Conservation (phyloP, 2,113 vertebrate genomes). For the Scartelaos histophorus region DNA sequence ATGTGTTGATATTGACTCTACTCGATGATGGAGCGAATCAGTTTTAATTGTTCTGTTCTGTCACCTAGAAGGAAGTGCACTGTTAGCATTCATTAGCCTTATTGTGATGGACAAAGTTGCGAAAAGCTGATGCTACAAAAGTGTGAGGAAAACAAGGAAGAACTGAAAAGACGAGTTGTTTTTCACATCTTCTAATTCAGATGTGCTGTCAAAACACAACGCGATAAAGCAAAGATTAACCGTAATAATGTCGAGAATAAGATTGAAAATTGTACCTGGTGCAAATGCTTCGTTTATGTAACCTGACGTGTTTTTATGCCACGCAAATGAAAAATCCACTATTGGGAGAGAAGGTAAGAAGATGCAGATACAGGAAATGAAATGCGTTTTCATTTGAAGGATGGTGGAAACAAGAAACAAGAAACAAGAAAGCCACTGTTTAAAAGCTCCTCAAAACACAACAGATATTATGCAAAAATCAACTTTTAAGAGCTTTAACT, state of each 20-base stretch:
- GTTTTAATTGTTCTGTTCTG: too few species aligned
- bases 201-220: too few species aligned
- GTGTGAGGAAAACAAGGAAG: too few species aligned
- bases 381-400: background rate
- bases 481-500: too few species aligned
- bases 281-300: background rate
- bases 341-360: background rate
- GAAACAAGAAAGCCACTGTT: background rate
- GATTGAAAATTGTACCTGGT: background rate
- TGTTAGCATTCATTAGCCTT: background rate
- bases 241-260: conserved; percentile 4
- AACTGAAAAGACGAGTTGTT: too few species aligned
- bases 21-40: too few species aligned
- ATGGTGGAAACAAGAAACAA: background rate
- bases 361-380: background rate
- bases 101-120: too few species aligned
- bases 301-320: background rate
- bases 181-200: too few species aligned
- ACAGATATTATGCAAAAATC: background rate
- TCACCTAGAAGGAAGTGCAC: too few species aligned
- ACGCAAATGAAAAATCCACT: background rate
- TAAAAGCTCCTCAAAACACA: background rate
- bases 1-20: too few species aligned
- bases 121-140: too few species aligned
- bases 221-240: background rate